Percentiles rank a stretch among this genome's conserved stretches.
These are phyloP conservation scores for Fopius arisanus DNA, from an alignment of 1,140 invertebrate genomes.

Conservation along the genomic window DNA sequence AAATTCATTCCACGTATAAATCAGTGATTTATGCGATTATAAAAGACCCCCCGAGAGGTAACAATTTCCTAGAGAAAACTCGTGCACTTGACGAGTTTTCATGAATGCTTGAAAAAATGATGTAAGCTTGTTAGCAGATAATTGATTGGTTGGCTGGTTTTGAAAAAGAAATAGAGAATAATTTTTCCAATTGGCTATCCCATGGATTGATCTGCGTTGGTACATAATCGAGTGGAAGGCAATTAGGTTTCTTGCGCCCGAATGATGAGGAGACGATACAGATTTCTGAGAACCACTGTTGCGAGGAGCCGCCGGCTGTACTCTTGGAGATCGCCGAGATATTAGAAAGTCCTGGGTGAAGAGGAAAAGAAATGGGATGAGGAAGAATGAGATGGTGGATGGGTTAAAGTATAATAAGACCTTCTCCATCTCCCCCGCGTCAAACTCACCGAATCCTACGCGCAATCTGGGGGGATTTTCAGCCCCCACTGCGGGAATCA, in stretches of 20 bases:
- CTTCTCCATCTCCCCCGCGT: background rate
- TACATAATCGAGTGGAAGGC: conserved; percentile 14
- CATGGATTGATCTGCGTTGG: background rate
- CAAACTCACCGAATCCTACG: background rate
- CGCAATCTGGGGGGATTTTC: background rate
- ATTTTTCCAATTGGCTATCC: conserved; percentile 14
- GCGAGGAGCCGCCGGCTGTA: conserved; percentile 18
- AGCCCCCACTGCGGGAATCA: background rate
- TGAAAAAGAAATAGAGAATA: background rate
- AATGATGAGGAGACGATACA: conserved; percentile 22
- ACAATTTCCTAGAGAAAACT: background rate
- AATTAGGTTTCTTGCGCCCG: conserved; percentile 3
- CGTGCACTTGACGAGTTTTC: conserved; percentile 12
- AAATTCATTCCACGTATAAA: background rate
- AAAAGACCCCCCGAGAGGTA: background rate
- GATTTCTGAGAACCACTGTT: conserved; percentile 34
- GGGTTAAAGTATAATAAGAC: background rate
- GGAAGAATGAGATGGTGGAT: conserved; percentile 28
- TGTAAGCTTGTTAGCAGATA: conserved; percentile 1
- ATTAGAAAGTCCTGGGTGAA: conserved; percentile 46
- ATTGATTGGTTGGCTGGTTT: background rate
- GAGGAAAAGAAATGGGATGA: conserved; percentile 16
- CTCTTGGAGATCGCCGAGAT: conserved; percentile 31
- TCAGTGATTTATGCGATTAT: conserved; percentile 5
- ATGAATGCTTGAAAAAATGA: background rate